Conservation (phyloP, 2,888 invertebrate genomes). For the Macropis europaea region DNA sequence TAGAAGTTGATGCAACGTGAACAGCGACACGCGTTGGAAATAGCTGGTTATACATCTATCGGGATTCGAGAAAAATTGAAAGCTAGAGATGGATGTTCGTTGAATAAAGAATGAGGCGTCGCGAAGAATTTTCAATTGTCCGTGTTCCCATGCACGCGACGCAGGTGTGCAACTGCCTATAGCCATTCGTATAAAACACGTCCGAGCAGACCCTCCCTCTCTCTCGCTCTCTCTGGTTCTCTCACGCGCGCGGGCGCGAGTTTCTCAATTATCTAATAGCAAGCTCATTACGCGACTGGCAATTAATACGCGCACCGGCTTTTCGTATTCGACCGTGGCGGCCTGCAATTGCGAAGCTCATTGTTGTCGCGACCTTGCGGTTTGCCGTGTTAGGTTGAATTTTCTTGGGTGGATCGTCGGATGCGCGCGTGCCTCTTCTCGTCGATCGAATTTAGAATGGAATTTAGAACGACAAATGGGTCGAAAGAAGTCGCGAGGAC, state of each 20-base stretch:
- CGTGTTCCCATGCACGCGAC: neutral
- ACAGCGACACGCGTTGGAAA: too few species aligned
- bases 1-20: too few species aligned
- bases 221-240: too few species aligned
- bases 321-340: neutral
- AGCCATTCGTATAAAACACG: conserved; percentile 1
- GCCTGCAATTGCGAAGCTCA: conserved; percentile 12
- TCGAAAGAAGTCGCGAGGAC: neutral
- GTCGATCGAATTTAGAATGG: too few species aligned
- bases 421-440: too few species aligned
- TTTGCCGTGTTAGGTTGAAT: neutral
- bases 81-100: neutral
- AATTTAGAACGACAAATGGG: neutral
- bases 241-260: too few species aligned
- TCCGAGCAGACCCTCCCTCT: too few species aligned
- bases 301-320: conserved; percentile 34
- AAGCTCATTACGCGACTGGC: conserved; percentile 21
- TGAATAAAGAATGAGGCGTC: neutral
- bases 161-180: conserved; percentile 28
- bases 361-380: neutral
- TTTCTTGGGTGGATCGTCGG: too few species aligned
- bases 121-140: conserved; percentile 10
- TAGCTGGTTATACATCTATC: too few species aligned
- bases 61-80: neutral
- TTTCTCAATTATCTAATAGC: conserved; percentile 49